A percentile compares a stretch with the other conserved stretches of the same genome.
Conservation (phyloP, 2,797 vertebrate genomes). For the Alfaro cultratus region DNA sequence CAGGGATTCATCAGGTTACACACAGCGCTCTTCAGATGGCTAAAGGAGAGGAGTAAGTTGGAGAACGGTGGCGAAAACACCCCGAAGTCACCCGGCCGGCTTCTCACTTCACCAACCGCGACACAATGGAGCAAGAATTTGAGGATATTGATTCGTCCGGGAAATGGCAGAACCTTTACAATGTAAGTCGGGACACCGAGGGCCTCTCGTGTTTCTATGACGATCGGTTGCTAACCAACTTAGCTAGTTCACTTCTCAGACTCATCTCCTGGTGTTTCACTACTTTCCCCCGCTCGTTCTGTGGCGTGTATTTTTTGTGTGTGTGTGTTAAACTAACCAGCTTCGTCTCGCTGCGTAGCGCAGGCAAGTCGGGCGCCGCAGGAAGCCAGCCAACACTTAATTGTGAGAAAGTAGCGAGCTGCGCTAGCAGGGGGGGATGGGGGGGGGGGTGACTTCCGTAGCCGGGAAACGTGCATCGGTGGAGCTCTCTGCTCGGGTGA, state of each 20-base stretch:
- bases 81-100: slow-evolving; percentile 28
- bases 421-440: slow-evolving; percentile 8
- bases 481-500: slow-evolving; percentile 49
- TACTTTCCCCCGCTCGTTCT: neutral
- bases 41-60: slow-evolving; percentile 61
- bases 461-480: slow-evolving; percentile 66
- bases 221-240: slow-evolving; percentile 64
- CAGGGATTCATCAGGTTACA: slow-evolving; percentile 64
- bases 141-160: slow-evolving; percentile 87
- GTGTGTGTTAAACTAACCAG: neutral
- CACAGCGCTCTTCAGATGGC: slow-evolving; percentile 66
- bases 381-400: neutral
- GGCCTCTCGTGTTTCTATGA: slow-evolving; percentile 75
- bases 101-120: slow-evolving; percentile 17
- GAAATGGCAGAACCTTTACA: slow-evolving; percentile 90
- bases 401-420: slow-evolving; percentile 16
- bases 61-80: slow-evolving; percentile 38
- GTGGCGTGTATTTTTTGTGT: neutral
- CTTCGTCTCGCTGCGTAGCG: neutral
- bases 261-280: slow-evolving; percentile 4
- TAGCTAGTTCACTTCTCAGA: slow-evolving; percentile 50
- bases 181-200: slow-evolving; percentile 77
- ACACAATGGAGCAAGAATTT: slow-evolving; percentile 86
- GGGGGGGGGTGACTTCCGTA: slow-evolving; percentile 67
- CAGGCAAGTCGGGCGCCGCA: neutral